phyloP scores from a whole-genome alignment of 2,888 invertebrate species.

The Andrena minutula region DNA sequence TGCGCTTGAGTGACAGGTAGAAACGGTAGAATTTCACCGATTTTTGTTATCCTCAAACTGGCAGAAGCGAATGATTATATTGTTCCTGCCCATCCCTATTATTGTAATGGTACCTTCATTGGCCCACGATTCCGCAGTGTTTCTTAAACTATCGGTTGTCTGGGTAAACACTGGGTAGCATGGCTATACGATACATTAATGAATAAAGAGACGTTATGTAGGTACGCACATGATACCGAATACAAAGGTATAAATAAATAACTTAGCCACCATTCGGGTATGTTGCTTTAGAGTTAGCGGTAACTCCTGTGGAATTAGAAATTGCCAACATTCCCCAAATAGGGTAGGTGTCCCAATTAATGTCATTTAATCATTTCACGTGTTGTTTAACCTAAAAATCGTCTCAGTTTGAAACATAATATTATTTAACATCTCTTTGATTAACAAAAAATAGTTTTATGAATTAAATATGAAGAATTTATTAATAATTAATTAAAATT shows the following conservation, averaged over 20 bases:
- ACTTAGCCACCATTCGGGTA: neutral
- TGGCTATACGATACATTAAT: conserved; percentile 7
- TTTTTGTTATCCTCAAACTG: conserved; percentile 60
- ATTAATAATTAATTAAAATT: too few species aligned
- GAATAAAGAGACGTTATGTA: neutral
- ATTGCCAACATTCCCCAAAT: too few species aligned
- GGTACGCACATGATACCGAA: neutral
- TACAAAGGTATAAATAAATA: neutral
- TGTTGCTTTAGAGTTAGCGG: neutral
- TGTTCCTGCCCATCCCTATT: conserved; percentile 64
- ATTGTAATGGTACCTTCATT: conserved; percentile 64
- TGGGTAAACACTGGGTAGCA: neutral
- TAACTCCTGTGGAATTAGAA: too few species aligned
- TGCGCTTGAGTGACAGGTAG: conserved; percentile 40
- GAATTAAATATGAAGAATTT: too few species aligned
- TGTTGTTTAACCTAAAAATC: too few species aligned
- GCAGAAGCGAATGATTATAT: conserved; percentile 50
- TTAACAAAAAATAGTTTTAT: too few species aligned
- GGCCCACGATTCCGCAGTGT: conserved; percentile 14
- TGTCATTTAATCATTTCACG: too few species aligned
- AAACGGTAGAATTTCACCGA: conserved; percentile 50
- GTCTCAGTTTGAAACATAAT: too few species aligned
- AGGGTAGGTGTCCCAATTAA: too few species aligned
- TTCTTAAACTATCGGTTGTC: conserved; percentile 19
- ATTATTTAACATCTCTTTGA: too few species aligned